Percentiles rank a stretch among this genome's conserved stretches.
Conservation (phyloP, 1,140 invertebrate species). For the Drosophila setifemur region DNA sequence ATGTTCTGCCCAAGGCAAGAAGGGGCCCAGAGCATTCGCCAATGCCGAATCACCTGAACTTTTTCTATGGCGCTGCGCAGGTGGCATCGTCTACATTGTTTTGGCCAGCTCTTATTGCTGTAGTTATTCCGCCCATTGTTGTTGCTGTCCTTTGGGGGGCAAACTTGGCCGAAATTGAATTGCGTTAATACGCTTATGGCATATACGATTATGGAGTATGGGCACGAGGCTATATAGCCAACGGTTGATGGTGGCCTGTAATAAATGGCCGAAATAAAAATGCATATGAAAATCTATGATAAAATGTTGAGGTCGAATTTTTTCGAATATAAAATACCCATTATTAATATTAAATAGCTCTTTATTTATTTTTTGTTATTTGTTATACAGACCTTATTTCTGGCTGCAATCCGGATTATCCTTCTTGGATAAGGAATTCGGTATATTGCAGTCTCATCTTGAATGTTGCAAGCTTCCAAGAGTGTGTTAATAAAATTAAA, state of each 20-base stretch:
- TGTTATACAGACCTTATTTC: too few relatives aligned
- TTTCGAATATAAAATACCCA: conserved; percentile 1
- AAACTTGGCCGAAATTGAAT: conserved; percentile 65
- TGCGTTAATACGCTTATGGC: conserved; percentile 78
- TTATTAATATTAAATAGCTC: too few relatives aligned
- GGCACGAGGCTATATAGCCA: neutral
- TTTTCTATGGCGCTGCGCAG: conserved; percentile 24
- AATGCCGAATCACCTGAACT: neutral
- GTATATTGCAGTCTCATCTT: too few relatives aligned
- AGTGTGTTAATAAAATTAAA: too few relatives aligned
- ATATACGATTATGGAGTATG: conserved; percentile 44
- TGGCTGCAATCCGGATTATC: too few relatives aligned
- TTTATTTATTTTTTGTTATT: too few relatives aligned
- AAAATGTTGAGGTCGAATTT: conserved; percentile 7
- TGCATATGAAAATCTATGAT: conserved; percentile 68
- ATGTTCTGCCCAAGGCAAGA: too few relatives aligned
- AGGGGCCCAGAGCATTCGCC: neutral
- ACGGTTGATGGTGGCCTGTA: conserved; percentile 26
- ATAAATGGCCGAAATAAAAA: conserved; percentile 65
- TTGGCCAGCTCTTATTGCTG: conserved; percentile 25
- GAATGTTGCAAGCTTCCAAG: too few relatives aligned
- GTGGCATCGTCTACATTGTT: conserved; percentile 49
- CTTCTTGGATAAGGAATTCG: too few relatives aligned
- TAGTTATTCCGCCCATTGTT: conserved; percentile 21
- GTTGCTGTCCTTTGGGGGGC: conserved; percentile 13